phyloP scores from a whole-genome alignment of 2,113 vertebrate genomes.

The Tragelaphus buxtoni region DNA sequence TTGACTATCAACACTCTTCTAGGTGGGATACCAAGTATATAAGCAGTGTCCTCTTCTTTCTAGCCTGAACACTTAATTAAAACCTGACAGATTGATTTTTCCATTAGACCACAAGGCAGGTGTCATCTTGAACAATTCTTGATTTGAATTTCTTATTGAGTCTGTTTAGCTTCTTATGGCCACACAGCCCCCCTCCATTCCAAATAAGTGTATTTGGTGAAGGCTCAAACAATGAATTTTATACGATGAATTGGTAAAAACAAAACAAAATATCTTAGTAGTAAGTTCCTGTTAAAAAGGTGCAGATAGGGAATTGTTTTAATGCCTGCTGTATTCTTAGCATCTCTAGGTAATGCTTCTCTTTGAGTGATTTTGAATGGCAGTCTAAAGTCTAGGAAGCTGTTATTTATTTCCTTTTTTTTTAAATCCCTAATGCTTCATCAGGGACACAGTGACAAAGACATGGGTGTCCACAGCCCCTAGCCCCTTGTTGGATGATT shows the following conservation, averaged over 20 bases:
- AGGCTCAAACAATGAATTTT: background rate
- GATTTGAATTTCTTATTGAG: conserved; percentile 58
- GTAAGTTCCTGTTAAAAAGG: background rate
- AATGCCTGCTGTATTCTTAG: background rate
- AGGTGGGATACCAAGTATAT: background rate
- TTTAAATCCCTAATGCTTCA: background rate
- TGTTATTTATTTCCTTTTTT: background rate
- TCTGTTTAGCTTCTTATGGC: conserved; percentile 13
- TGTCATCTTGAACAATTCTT: conserved; percentile 44
- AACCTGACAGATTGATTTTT: conserved; percentile 57
- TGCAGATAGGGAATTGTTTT: background rate
- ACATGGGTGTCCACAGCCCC: background rate
- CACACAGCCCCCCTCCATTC: background rate
- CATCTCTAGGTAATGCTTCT: background rate
- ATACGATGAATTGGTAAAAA: background rate
- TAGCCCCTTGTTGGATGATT: accelerated
- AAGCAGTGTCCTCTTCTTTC: background rate
- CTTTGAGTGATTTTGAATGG: background rate
- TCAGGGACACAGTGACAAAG: background rate
- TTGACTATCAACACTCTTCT: background rate
- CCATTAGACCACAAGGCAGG: conserved; percentile 53
- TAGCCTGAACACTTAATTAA: conserved; percentile 52
- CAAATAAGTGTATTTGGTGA: conserved; percentile 27
- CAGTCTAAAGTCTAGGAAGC: background rate
- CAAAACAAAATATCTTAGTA: background rate